Conservation (phyloP, 2,888 invertebrate species). For the Nephrotoma flavescens region DNA sequence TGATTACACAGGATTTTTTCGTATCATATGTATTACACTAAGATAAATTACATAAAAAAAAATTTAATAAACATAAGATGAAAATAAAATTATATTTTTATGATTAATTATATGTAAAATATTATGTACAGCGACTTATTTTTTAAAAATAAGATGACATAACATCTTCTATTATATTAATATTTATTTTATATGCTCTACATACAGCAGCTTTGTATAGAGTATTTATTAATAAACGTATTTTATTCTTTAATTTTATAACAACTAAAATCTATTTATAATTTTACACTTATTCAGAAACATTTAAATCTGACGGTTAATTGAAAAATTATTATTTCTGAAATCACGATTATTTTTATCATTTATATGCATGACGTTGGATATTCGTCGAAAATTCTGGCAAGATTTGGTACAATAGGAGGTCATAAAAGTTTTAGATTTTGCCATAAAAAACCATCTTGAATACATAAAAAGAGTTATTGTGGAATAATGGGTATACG, state of each 20-base stretch:
- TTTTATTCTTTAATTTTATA: not conserved
- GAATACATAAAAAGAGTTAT: not conserved
- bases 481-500: not conserved
- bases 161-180: not conserved
- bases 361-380: not conserved
- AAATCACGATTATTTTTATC: not conserved
- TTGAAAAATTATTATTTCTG: not conserved
- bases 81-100: not conserved
- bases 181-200: not conserved
- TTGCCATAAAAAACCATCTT: not conserved
- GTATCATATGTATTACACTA: not conserved
- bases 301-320: not conserved
- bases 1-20: not conserved
- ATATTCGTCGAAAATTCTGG: not conserved
- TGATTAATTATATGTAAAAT: not conserved
- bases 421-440: not conserved
- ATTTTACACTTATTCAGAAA: not conserved
- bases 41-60: not conserved
- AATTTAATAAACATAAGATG: not conserved
- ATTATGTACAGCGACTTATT: not conserved
- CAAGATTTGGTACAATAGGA: not conserved
- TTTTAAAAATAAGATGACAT: not conserved
- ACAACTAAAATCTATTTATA: not conserved
- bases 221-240: not conserved
- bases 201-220: not conserved